phyloP scores from a whole-genome alignment of 2,797 vertebrate genomes.

The Mormyrus hasselquistii region DNA sequence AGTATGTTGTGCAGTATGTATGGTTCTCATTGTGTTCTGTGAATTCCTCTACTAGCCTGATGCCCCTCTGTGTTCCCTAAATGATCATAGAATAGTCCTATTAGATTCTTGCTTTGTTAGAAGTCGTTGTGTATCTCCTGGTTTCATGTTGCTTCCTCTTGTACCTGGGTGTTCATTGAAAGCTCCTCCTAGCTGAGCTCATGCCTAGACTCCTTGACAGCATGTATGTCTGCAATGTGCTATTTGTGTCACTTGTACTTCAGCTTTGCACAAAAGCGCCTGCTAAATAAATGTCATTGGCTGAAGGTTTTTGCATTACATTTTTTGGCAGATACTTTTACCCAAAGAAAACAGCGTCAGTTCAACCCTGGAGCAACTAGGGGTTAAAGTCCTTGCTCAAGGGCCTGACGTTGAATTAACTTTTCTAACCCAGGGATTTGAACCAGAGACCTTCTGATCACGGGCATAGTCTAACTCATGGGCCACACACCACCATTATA shows the following conservation, averaged over 20 bases:
- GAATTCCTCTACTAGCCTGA: background rate
- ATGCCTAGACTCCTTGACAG: background rate
- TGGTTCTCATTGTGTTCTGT: background rate
- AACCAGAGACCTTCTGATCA: too few relatives aligned
- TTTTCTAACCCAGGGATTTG: too few relatives aligned
- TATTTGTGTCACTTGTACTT: background rate
- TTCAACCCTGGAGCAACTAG: too few relatives aligned
- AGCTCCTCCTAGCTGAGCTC: background rate
- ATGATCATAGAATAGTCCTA: background rate
- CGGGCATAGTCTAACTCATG: background rate
- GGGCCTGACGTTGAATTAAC: too few relatives aligned
- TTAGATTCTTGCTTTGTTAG: background rate
- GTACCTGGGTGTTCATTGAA: background rate
- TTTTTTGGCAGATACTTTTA: too few relatives aligned
- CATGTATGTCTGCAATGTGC: background rate
- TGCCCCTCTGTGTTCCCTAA: background rate
- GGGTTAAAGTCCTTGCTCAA: too few relatives aligned
- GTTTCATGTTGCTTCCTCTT: background rate
- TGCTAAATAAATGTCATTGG: background rate
- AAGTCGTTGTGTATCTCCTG: background rate
- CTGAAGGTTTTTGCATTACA: background rate
- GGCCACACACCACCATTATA: too few relatives aligned
- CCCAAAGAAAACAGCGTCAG: too few relatives aligned
- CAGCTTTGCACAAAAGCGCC: background rate
- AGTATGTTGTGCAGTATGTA: background rate